These are phyloP conservation scores for Aselliscus stoliczkanus DNA, from an alignment of 2,797 vertebrate genomes.

Conservation along the genomic window DNA sequence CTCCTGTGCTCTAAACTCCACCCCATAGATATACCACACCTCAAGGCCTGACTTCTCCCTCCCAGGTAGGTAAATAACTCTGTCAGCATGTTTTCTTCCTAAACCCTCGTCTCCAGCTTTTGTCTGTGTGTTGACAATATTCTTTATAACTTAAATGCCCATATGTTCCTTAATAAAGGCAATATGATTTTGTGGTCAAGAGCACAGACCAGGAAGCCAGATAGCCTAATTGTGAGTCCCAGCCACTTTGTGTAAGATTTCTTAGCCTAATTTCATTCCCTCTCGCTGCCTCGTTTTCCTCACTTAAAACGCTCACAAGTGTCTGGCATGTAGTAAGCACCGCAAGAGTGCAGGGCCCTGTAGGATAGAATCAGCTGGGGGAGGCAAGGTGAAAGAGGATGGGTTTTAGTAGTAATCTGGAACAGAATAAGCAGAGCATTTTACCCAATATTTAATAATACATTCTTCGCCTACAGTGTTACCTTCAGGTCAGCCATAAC, in stretches of 20 bases:
- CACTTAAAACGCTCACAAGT: neutral
- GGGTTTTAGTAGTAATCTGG: neutral
- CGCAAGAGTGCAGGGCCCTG: neutral
- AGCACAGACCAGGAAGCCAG: neutral
- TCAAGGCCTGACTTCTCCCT: neutral
- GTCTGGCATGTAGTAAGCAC: neutral
- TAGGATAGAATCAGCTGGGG: neutral
- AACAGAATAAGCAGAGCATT: neutral
- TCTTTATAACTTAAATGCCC: neutral
- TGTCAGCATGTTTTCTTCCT: neutral
- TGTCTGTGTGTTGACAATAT: neutral
- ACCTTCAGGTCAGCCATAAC: neutral
- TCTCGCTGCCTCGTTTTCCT: neutral
- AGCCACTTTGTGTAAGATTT: neutral
- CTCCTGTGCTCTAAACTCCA: accelerated
- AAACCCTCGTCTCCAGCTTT: neutral
- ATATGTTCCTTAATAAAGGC: neutral
- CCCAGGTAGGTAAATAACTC: neutral
- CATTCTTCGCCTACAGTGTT: neutral
- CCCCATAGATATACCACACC: neutral
- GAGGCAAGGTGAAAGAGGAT: neutral
- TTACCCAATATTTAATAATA: neutral
- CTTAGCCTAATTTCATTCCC: neutral
- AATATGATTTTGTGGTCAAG: no score
- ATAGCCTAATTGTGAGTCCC: neutral